Evolutionary conservation across 2,888 invertebrate genomes (phyloP).

Genomic region (Dryadula phaetusa): DNA sequence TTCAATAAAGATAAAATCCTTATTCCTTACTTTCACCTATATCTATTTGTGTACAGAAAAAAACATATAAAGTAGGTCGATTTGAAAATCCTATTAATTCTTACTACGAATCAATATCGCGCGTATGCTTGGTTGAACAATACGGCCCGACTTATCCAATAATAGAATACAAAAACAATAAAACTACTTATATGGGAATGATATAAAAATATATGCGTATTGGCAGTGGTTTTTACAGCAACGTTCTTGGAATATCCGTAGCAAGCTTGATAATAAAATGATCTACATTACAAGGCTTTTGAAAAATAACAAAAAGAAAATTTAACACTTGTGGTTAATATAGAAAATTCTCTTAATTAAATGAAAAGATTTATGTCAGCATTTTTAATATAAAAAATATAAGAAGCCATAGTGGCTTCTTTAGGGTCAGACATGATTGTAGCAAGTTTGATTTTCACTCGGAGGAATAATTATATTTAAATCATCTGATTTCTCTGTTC

Average conservation of each 20-base stretch:
- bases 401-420: too few species aligned
- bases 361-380: too few species aligned
- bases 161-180: not conserved
- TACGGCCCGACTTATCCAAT: not conserved
- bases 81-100: not conserved
- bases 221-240: not conserved
- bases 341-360: too few species aligned
- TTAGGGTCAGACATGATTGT: too few species aligned
- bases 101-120: conserved; percentile 2
- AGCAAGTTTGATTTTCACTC: too few species aligned
- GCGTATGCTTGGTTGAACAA: not conserved
- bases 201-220: not conserved
- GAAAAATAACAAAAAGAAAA: too few species aligned
- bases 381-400: too few species aligned
- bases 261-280: too few species aligned
- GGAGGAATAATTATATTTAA: too few species aligned
- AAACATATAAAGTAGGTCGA: not conserved
- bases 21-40: not conserved
- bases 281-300: too few species aligned
- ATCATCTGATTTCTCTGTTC: too few species aligned
- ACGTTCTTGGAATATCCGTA: not conserved
- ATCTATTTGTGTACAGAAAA: not conserved
- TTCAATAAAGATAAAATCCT: not conserved
- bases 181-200: not conserved
- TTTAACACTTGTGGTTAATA: too few species aligned